Evolutionary conservation across 1,140 invertebrate genomes (phyloP).

Genomic region (Wasmannia auropunctata): DNA sequence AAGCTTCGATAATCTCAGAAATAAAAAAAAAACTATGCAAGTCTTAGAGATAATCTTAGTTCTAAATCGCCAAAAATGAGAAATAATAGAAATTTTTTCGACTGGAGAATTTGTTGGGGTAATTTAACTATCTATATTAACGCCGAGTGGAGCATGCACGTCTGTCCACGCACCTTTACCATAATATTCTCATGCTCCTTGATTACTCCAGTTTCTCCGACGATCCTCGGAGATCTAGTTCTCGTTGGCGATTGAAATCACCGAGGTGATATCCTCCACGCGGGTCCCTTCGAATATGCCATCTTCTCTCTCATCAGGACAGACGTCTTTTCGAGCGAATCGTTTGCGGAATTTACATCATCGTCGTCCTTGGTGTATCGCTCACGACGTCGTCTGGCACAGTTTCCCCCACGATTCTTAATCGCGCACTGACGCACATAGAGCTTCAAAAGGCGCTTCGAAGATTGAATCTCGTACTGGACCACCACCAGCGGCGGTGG

Average conservation of each 20-base stretch:
- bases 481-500: not conserved
- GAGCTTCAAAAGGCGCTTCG: not conserved
- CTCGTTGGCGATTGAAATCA: slow-evolving; percentile 49
- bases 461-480: not conserved
- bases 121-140: not conserved
- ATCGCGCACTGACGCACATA: slow-evolving; percentile 32
- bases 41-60: not conserved
- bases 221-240: not conserved
- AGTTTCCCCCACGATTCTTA: not conserved
- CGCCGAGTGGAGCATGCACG: not conserved
- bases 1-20: not conserved
- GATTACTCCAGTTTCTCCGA: slow-evolving; percentile 1
- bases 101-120: not conserved
- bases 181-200: slow-evolving; percentile 13
- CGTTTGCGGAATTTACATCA: not conserved
- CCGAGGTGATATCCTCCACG: slow-evolving; percentile 19
- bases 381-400: slow-evolving; percentile 8
- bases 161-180: slow-evolving; percentile 43
- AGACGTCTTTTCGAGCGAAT: not conserved
- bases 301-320: slow-evolving; percentile 30
- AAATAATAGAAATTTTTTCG: not conserved
- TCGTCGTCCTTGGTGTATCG: slow-evolving; percentile 10
- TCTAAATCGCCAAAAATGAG: not conserved
- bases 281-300: slow-evolving; percentile 5
- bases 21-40: not conserved